Evolutionary conservation across 2,888 invertebrate genomes (phyloP).

Genomic region (Ornithoptera alexandrae): DNA sequence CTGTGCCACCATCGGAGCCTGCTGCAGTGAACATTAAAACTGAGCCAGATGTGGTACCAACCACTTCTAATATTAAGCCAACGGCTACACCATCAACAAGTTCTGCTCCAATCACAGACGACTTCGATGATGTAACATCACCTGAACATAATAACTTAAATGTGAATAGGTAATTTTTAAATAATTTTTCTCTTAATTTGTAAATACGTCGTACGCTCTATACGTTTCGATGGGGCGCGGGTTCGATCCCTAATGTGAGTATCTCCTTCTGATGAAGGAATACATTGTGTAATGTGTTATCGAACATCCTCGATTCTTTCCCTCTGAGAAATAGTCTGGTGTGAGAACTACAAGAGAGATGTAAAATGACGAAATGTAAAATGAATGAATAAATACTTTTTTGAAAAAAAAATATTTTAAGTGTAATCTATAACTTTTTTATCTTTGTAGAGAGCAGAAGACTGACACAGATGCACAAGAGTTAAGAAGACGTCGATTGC

Average conservation of each 20-base stretch:
- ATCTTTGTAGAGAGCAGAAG: constrained; percentile 58
- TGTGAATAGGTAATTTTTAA: constrained; percentile 44
- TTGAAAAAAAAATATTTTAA: background rate
- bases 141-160: constrained; percentile 46
- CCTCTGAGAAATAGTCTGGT: too few species aligned
- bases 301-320: too few species aligned
- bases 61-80: constrained; percentile 48
- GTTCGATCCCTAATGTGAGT: too few species aligned
- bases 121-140: constrained; percentile 41
- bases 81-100: constrained; percentile 54
- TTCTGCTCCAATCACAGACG: constrained; percentile 32
- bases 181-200: too few species aligned
- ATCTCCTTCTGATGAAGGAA: too few species aligned
- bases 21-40: constrained; percentile 45
- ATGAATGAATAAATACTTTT: too few species aligned
- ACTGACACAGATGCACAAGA: constrained; percentile 82
- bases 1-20: constrained; percentile 41
- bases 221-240: too few species aligned
- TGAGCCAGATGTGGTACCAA: constrained; percentile 62
- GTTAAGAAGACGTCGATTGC: constrained; percentile 87
- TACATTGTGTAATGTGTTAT: too few species aligned
- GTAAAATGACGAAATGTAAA: too few species aligned
- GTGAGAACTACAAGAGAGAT: too few species aligned
- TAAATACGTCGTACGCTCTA: too few species aligned
- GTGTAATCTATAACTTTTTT: background rate